A percentile compares a stretch with the other conserved stretches of the same genome.
phyloP scores from a whole-genome alignment of 2,113 vertebrate genomes.

The Xenus cinereus region DNA sequence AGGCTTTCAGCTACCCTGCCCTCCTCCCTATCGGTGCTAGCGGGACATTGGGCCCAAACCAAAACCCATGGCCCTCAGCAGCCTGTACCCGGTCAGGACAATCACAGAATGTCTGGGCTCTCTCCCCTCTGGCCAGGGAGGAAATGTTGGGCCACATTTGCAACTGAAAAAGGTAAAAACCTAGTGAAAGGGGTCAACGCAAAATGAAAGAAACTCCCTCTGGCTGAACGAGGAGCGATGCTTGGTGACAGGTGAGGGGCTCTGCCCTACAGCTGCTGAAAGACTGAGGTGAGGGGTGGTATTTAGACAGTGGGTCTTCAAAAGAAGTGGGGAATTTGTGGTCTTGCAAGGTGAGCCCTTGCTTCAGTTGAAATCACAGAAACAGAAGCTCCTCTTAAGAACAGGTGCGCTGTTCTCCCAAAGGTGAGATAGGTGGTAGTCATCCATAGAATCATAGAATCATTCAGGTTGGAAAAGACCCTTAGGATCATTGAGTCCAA shows the following conservation, averaged over 20 bases:
- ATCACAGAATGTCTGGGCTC: accelerated
- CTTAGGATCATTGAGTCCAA: no score
- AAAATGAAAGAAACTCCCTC: background rate
- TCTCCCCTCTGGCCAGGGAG: background rate
- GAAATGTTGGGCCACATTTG: background rate
- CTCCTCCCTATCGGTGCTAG: background rate
- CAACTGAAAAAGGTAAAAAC: background rate
- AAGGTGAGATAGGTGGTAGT: background rate
- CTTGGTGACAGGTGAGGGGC: background rate
- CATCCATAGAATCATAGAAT: background rate
- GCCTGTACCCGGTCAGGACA: background rate
- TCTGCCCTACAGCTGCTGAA: background rate
- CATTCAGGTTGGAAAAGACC: no score
- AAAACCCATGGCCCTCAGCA: background rate
- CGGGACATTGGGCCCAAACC: background rate
- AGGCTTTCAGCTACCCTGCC: background rate
- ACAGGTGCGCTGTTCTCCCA: background rate
- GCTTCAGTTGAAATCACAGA: background rate
- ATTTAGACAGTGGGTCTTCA: background rate
- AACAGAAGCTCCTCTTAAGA: background rate
- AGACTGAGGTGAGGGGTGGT: background rate
- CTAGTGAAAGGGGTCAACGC: background rate
- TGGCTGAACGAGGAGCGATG: background rate
- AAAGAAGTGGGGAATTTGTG: background rate
- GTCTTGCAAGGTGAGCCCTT: background rate